phyloP scores from a whole-genome alignment of 2,113 vertebrate species.

The Mirza zaza region DNA sequence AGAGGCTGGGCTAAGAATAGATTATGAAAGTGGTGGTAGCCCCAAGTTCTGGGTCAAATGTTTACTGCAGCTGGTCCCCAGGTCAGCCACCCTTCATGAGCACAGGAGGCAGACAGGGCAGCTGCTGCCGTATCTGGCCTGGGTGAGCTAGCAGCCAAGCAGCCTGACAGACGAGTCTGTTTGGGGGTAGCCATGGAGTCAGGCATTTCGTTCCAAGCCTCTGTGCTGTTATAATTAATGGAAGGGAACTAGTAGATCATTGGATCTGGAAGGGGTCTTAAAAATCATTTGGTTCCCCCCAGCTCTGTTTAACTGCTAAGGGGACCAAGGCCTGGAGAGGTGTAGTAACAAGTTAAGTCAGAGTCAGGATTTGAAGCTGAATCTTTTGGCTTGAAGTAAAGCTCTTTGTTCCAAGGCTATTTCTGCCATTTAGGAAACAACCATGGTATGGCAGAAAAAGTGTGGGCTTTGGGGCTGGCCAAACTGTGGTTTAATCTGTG shows the following conservation, averaged over 20 bases:
- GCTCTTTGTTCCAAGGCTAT: not conserved
- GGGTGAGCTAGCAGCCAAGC: not conserved
- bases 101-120: not conserved
- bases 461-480: not conserved
- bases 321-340: not conserved
- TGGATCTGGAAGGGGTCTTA: constrained; percentile 15
- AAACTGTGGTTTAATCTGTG: not conserved
- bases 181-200: not conserved
- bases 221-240: not conserved
- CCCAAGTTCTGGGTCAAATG: not conserved
- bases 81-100: not conserved
- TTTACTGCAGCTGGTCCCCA: not conserved
- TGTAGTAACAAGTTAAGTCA: not conserved
- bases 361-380: not conserved
- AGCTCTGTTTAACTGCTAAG: not conserved
- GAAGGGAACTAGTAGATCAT: constrained; percentile 17
- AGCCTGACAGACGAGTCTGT: not conserved
- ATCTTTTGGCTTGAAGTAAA: not conserved
- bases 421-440: not conserved
- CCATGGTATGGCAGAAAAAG: not conserved
- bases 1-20: constrained; percentile 56
- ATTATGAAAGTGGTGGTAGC: not conserved
- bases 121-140: not conserved
- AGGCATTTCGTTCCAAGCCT: not conserved
- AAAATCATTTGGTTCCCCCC: not conserved